Evolutionary conservation across 2,113 vertebrate species (phyloP), one percentile per base, ranked within the genome.

Genomic region (Dissostichus mawsoni): DNA sequence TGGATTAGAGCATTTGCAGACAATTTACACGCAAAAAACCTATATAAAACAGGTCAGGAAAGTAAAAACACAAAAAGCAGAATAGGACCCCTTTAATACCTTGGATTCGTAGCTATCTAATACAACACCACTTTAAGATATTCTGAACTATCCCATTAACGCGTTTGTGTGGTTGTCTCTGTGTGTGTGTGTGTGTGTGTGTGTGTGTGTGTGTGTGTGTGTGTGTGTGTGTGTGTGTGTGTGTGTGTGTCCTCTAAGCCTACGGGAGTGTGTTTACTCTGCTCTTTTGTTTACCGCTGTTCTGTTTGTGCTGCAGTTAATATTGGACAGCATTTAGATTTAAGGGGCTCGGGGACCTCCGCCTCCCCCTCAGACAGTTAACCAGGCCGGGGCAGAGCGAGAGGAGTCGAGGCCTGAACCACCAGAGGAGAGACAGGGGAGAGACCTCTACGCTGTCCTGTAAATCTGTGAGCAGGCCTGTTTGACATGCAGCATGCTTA

Each of bases 241-340:
- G 25, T 25, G 25, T 29, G 25, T 3, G 57, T 20, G 90, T 84
- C 67, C 70, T 78, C 45, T 18, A 72, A 76, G 58, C 83, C 74
- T 78, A 36, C 56, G 80, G 81, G 81, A 88, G 82, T 85, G 58
- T 93, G 90, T 94, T 91, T 91, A 88, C 90, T 91, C 78, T 85
- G 83, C 71, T 41, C 36, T 71, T 89, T 86, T 93, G 91, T 92
- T 94, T 94, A 90, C 85, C 57, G 8, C 84, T 74, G 72, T 16
- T 88, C 74, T 92, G 87, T 94, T 93, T 92, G 84, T 89, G 73
- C 73, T 93, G 73, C 69, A 83, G 93, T 92, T 93, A 90, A 93
- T 93, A 90, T 92, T 93, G 73, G 87, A 93, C 90, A 88, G 82
- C 53, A 66, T 84, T 85, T 74, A 82, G 74, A 88, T 89, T 87